Evolutionary conservation across 2,888 invertebrate species (phyloP), one percentile per base, ranked within the genome.

Genomic region (Choristoneura rosaceana): DNA sequence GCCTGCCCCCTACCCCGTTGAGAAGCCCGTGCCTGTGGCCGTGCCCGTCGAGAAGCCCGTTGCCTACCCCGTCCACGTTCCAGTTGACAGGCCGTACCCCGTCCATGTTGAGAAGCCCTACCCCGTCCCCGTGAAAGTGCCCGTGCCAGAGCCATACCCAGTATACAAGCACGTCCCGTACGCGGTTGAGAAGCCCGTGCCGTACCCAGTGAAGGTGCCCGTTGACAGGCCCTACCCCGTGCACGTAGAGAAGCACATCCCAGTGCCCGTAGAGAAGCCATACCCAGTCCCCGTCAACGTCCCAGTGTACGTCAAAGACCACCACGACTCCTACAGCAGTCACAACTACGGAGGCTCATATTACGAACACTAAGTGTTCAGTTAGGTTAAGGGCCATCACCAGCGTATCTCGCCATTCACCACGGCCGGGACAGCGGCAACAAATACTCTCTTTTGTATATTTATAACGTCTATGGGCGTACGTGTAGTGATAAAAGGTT

Each of bases 161-260:
- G 96, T 96, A 55, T 95, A 96, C 91, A 96, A 96, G 87, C 95
- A 95, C 80, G 92, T 96, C 14, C 96, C 96, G 58, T 94, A 94
- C 82, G 89, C 96, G 80, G 95, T 95, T 3, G 95, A 96, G 80
- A 96, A 88, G 87, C 94, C 93, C 60, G 93, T 95, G n/a, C 90
- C 95, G 17, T 93, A 93, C 80, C 96, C 96, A 76, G 96, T 97
- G 25, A 95, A 96, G 83, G 96, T 96, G 45, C 96, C 95, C 75
- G 95, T 95, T 60, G 96, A 96, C 84, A 95, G 95, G 87, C 96
- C 96, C 17, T 95, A 95, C 90, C 95, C 95, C 77, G 95, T 95
- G n/a, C 92, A 88, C 70, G 84, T 95, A 2, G 94, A 95, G 78
- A 94, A 83, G 82, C 95, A 88, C 64, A 80, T 90, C 75, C 93